phyloP scores from a whole-genome alignment of 2,113 vertebrate species.

The Sminthopsis crassicaudata region DNA sequence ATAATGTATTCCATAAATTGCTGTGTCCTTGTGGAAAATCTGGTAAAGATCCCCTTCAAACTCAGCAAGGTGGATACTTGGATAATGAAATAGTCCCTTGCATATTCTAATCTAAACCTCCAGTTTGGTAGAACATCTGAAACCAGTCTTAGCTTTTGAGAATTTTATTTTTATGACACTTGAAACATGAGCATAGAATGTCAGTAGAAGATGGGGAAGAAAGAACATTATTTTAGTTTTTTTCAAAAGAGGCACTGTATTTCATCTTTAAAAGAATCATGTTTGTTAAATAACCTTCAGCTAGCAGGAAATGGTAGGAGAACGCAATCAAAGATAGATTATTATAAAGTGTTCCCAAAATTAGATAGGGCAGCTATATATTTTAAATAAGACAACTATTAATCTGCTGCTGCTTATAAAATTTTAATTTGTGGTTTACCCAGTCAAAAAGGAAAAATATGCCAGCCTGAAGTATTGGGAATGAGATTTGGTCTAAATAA shows the following conservation, averaged over 20 bases:
- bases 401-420: background rate
- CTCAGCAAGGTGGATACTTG: background rate
- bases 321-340: slow-evolving; percentile 18
- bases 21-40: background rate
- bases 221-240: slow-evolving; percentile 19
- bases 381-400: background rate
- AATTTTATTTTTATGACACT: background rate
- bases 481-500: background rate
- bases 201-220: background rate
- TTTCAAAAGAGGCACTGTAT: slow-evolving; percentile 18
- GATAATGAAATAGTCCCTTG: background rate
- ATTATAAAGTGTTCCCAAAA: slow-evolving; percentile 1
- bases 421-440: background rate
- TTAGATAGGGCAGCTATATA: background rate
- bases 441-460: background rate
- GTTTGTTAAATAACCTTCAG: background rate
- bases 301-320: slow-evolving; percentile 67
- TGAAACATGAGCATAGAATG: background rate
- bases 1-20: background rate
- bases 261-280: slow-evolving; percentile 45
- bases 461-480: background rate
- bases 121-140: background rate
- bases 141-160: background rate
- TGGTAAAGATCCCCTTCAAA: background rate
- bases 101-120: background rate